A percentile compares a stretch with the other conserved stretches of the same genome.
phyloP scores from a whole-genome alignment of 2,797 vertebrate genomes.

The Tadarida brasiliensis region DNA sequence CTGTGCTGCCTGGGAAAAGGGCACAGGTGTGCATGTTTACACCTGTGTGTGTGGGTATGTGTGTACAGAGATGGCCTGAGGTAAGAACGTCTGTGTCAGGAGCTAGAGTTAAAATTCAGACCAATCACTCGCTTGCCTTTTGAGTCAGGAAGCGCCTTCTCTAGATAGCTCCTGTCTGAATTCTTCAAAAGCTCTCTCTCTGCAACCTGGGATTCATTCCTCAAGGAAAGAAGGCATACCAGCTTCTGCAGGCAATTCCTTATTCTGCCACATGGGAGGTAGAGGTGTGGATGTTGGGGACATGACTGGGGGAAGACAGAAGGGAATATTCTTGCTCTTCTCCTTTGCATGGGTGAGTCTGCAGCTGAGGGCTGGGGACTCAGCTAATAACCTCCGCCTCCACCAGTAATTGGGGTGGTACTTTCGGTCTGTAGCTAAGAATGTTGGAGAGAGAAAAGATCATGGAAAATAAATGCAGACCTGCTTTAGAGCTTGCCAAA shows the following conservation, averaged over 20 bases:
- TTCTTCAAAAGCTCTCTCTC: background rate
- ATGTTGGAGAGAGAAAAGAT: background rate
- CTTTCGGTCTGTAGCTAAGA: background rate
- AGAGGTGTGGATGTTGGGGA: background rate
- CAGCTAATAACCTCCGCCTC: background rate
- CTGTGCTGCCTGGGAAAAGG: background rate
- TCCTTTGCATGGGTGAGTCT: background rate
- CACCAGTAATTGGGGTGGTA: background rate
- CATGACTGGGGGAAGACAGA: background rate
- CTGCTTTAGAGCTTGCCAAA: background rate
- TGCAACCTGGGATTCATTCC: background rate
- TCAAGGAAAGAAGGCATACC: background rate
- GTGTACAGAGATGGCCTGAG: background rate
- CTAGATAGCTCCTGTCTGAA: background rate
- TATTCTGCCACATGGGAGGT: background rate
- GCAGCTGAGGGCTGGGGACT: background rate
- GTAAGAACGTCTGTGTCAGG: background rate
- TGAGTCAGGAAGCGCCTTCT: background rate
- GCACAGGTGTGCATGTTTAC: background rate
- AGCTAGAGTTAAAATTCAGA: background rate
- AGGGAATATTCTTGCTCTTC: background rate
- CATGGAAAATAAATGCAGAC: background rate
- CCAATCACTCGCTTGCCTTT: background rate
- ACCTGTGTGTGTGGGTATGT: rapidly evolving
- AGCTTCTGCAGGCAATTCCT: background rate